Evolutionary conservation across 2,113 vertebrate genomes (phyloP), one percentile per base, ranked within the genome.

Genomic region (Acinonyx jubatus): DNA sequence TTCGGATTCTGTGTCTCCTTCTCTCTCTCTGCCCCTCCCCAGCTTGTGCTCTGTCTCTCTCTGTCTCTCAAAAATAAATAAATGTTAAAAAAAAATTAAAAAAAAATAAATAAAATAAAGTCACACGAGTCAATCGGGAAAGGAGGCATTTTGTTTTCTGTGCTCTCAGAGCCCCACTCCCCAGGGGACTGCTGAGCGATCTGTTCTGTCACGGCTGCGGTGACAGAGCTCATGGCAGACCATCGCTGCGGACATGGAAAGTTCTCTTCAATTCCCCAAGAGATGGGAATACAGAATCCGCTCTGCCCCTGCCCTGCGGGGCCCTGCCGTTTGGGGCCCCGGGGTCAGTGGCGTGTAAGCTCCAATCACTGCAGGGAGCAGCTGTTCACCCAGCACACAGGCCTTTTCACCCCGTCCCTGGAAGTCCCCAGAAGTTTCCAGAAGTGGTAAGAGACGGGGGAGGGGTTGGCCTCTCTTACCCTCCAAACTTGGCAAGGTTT

Each of bases 141-240:
- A 50, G 86, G 50, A 76, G n/a, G 31, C 18, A 0, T 12, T 76
- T 36, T 19, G 27, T 9, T 38, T 14, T 25, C 41, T 45, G 68
- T 5, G 13, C 12, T 65, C 1, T 27, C 38, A 4, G 45, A 36
- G 23, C 4, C 5, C 52, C 16, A 8, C 14, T 1, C 5, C 15
- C 66, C 63, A 0, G 0, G 0, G 19, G 25, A 45, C 63, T 31
- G 63, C 45, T 3, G 21, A 0, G 68, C 10, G 7, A 1, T 11
- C 36, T 25, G 8, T 18, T 52, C 71, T 11, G 52, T 33, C 52
- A 4, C 0, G 1, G 38, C 38, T 5, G 16, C 45, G 57, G 4
- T 5, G 82, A 48, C 15, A 7, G 45, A 1, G 25, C 1, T 48
- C 31, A 16, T 1, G 41, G 25, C 36, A 21, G 23, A 36, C 1